Evolutionary conservation across 2,113 vertebrate genomes (phyloP), one percentile per base, ranked within the genome.

Genomic region (Oxyruncus cristatus): DNA sequence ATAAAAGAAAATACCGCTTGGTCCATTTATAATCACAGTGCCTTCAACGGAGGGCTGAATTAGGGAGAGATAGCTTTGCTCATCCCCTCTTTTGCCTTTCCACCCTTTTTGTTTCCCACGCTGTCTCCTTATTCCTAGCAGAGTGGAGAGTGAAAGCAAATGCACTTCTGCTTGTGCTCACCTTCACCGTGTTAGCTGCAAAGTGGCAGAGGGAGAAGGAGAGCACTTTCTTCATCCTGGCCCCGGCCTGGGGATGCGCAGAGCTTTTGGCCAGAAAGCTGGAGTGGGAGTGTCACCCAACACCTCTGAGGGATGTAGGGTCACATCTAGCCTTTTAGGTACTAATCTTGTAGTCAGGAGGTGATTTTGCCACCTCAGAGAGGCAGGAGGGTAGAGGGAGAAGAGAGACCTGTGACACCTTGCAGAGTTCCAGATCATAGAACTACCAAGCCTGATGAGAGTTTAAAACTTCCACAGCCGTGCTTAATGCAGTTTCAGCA

Each of bases 241-340:
- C 32, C 19, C 49, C 7, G 4, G n/a, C 41, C 0, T 52, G 26
- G 33, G 20, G 37, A 42, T 2, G 1, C 0, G 0, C 56, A 65
- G 67, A 24, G 30, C 30, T 85, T 88, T 71, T 1, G 0, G 8
- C 16, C 30, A n/a, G 66, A 42, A 73, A 52, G 39, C 65, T 89
- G 66, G 35, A 77, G 52, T 5, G 2, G 46, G 26, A 53, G 14
- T 26, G 13, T 47, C 3, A 1, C 56, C 53, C 28, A 75, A 56
- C 52, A 59, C 30, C 68, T 77, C 70, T 30, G 66, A 52, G 52
- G 56, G 32, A 6, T 61, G 12, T 42, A 61, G 39, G 65, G 35
- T 23, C 68, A 59, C 26, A 33, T 42, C 75, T 46, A 32, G 39
- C 30, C 53, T 66, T 32, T 42, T 30, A 63, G 70, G 44, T 52